A percentile compares a stretch with the other conserved stretches of the same genome.
phyloP scores from a whole-genome alignment of 1,140 invertebrate species.

The Asbolus verrucosus region DNA sequence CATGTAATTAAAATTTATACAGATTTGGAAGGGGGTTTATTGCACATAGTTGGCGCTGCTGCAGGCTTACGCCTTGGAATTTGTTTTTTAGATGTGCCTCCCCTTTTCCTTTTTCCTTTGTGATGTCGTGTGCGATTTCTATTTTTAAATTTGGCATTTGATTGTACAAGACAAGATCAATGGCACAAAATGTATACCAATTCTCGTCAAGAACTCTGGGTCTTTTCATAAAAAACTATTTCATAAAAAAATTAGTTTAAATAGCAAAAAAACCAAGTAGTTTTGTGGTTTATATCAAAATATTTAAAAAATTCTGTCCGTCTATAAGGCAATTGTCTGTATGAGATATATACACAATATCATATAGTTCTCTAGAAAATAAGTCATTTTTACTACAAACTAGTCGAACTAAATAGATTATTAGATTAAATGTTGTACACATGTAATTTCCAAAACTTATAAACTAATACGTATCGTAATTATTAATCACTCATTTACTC shows the following conservation, averaged over 20 bases:
- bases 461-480: too few species aligned
- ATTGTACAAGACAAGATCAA: constrained; percentile 20
- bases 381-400: constrained; percentile 17
- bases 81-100: too few species aligned
- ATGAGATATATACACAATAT: constrained; percentile 32
- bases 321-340: constrained; percentile 33
- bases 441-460: constrained; percentile 40
- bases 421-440: constrained; percentile 24
- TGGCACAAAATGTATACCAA: constrained; percentile 41
- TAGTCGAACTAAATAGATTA: constrained; percentile 9
- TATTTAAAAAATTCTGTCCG: constrained; percentile 26
- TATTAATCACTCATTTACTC: constrained; percentile 72
- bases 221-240: too few species aligned
- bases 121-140: too few species aligned
- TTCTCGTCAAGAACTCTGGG: background rate
- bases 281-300: constrained; percentile 22
- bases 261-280: too few species aligned
- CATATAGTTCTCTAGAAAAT: constrained; percentile 30
- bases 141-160: constrained; percentile 41
- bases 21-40: too few species aligned
- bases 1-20: too few species aligned
- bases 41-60: too few species aligned
- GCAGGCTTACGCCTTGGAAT: too few species aligned
- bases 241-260: constrained; percentile 4
- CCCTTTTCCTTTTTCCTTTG: too few species aligned